Conservation (phyloP, 2,113 vertebrate species). For the Malurus elegans region DNA sequence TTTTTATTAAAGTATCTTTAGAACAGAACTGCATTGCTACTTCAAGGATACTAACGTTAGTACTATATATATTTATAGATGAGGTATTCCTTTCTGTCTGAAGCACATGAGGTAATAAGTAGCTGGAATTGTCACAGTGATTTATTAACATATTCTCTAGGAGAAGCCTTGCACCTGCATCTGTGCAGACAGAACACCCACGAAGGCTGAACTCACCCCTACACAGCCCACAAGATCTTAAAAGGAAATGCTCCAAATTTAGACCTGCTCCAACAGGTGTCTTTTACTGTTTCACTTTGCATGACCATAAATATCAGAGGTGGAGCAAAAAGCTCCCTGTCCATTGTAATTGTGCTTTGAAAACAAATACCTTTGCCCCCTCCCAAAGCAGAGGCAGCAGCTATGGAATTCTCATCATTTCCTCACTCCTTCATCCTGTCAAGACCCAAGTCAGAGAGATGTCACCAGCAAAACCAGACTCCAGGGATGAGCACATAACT, state of each 20-base stretch:
- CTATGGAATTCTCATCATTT: conserved; percentile 74
- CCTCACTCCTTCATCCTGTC: conserved; percentile 71
- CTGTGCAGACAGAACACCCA: conserved; percentile 61
- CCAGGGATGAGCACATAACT: conserved; percentile 46
- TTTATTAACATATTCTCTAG: conserved; percentile 78
- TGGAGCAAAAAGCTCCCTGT: conserved; percentile 52
- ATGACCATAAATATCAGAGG: conserved; percentile 66
- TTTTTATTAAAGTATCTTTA: conserved; percentile 44
- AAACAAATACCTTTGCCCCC: conserved; percentile 56
- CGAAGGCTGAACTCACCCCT: conserved; percentile 57
- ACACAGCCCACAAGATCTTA: conserved; percentile 56
- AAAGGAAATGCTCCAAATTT: conserved; percentile 68
- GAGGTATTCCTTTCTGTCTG: conserved; percentile 64
- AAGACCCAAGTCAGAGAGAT: conserved; percentile 53
- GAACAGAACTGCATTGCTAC: conserved; percentile 50
- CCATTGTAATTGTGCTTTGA: conserved; percentile 48
- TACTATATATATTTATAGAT: conserved; percentile 44
- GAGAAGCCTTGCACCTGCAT: conserved; percentile 75
- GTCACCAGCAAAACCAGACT: conserved; percentile 23
- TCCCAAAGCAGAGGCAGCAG: conserved; percentile 21
- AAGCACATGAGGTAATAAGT: conserved; percentile 70
- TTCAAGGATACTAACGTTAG: conserved; percentile 33
- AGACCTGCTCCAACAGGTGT: conserved; percentile 75
- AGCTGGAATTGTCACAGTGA: conserved; percentile 69
- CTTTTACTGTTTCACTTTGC: conserved; percentile 64